Evolutionary conservation across 2,113 vertebrate genomes (phyloP), one percentile per base, ranked within the genome.

Genomic region (Capreolus pygargus): DNA sequence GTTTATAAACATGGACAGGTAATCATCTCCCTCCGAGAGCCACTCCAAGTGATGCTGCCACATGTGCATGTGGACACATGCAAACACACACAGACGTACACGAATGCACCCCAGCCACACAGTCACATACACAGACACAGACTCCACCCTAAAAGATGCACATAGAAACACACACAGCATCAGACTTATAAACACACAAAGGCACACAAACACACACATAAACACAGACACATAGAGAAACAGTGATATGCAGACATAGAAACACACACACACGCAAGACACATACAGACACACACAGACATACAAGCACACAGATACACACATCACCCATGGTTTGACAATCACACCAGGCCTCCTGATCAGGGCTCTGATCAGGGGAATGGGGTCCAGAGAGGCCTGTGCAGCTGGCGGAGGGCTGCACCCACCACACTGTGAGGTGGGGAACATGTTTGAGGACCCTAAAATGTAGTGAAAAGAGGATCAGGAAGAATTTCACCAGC

Each of bases 1-100:
- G 98, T 94, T 97, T 79, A 12, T 98, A 55, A 12, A 57, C 15
- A 5, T 98, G 55, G 89, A 97, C 84, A 95, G 95, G 98, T 98
- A 83, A 97, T 70, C 2, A 13, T 78, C 74, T 78, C 74, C 39
- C 25, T 45, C 39, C 9, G 39, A 45, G 25, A 43, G 74, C 2
- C 74, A 10, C 28, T 15, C 15, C 5, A 5, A 4, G 54, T 5
- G 45, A 52, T 16, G 27, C 43, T 1, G 0, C 8, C 15, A 33
- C 15, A 9, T 16, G 13, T 10, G 12, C 39, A 39, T 1, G 6
- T 21, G 28, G 21, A 17, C n/a, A 47, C 15, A 30, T 5, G 25
- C 25, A 15, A 5, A 30, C 21, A 39, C 39, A 52, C 7, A 17
- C 25, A 15, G 7, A 30, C 27, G 30, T 23, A 52, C 11, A 30